Conservation (phyloP, 2,113 vertebrate genomes). For the Cololabis saira region DNA sequence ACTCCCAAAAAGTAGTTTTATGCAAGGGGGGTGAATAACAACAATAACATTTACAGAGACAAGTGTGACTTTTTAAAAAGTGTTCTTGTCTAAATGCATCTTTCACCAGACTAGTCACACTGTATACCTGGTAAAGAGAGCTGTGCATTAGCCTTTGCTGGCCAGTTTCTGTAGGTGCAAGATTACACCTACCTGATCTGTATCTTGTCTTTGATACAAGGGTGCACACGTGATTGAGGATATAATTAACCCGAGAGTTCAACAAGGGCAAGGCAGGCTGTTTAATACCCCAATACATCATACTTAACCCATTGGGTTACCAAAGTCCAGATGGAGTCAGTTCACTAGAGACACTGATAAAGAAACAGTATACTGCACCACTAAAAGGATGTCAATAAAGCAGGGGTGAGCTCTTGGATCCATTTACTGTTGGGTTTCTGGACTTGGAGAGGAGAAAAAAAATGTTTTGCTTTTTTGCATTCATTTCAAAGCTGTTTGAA, state of each 20-base stretch:
- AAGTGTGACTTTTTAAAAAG: no score
- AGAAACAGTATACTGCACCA: conserved; percentile 28
- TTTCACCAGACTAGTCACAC: no score
- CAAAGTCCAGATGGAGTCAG: conserved; percentile 33
- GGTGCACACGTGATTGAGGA: conserved; percentile 12
- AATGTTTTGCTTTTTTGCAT: no score
- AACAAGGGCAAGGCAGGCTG: background rate
- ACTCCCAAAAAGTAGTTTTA: no score
- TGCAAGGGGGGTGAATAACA: no score
- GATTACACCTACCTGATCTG: conserved; percentile 33
- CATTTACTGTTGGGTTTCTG: conserved; percentile 10
- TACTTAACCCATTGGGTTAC: conserved; percentile 45
- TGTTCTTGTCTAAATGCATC: no score
- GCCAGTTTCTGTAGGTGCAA: conserved; percentile 15
- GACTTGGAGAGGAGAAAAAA: no score
- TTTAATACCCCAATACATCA: conserved; percentile 41
- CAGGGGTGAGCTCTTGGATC: conserved; percentile 5
- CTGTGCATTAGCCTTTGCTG: background rate
- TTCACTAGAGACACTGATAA: conserved; percentile 28
- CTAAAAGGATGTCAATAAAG: conserved; percentile 3
- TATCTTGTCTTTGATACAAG: conserved; percentile 13
- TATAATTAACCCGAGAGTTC: conserved; percentile 17
- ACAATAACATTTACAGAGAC: no score
- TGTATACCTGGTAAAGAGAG: no score
- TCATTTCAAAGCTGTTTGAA: no score